Evolutionary conservation across 2,113 vertebrate genomes (phyloP), one percentile per base, ranked within the genome.

Genomic region (Ammospiza caudacuta): DNA sequence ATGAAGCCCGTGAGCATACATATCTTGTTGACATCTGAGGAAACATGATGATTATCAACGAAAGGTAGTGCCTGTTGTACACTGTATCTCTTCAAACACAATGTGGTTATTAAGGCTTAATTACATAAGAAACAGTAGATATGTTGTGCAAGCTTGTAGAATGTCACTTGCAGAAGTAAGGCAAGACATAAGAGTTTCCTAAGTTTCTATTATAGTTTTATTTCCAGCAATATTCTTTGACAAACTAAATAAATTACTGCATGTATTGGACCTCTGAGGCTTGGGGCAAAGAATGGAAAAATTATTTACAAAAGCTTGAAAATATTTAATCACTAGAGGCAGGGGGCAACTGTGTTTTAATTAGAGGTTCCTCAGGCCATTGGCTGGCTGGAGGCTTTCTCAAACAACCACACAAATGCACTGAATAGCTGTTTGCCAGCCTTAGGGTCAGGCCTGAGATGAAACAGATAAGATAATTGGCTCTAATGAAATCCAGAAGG

Each of bases 401-500:
- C 98, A 98, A 99, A 99, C 98, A 98, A 98, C 98, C 98, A 98
- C 98, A 98, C 98, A 98, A 98, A 98, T 96, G 97, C 96, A 96
- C 98, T 96, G 96, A 98, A 98, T 98, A 98, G 98, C 98, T 97
- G 98, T 98, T 98, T 99, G 98, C 98, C 98, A 99, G 98, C 98
- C 98, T 98, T 98, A 98, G 98, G 99, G 99, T 99, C 99, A 99
- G 98, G 98, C 97, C 97, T 98, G 98, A 99, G 99, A 99, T 99
- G 98, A 99, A 99, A 99, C 98, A 99, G 99, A 99, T 99, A 99
- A 99, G 99, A 99, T 99, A 99, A 99, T 99, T 99, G 98, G 99
- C 98, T 99, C 96, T 99, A 99, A 99, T 99, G 99, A 99, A 99
- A 99, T 98, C 99, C 99, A 99, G 99, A 99, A 98, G 98, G 98